Percentiles rank a stretch among this genome's conserved stretches.
These are phyloP conservation scores for Caenorhabditis imperialis DNA, from an alignment of 2,888 invertebrate species.

Conservation along the genomic window DNA sequence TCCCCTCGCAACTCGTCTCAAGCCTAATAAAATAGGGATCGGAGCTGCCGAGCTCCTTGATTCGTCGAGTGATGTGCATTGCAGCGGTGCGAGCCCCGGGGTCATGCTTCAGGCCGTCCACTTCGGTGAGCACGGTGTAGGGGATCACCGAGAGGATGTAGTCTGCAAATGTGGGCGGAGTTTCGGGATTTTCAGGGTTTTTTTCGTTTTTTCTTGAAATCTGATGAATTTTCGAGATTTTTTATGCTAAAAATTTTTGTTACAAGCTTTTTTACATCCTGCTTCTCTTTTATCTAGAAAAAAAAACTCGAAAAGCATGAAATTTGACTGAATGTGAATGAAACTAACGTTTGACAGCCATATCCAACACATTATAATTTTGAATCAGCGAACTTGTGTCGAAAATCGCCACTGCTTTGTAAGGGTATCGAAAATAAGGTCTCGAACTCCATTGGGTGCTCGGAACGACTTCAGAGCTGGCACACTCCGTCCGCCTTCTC, in stretches of 20 bases:
- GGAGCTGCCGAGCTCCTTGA: not conserved
- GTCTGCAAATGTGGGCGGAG: too few species aligned
- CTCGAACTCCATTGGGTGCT: constrained; percentile 1
- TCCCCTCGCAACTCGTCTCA: constrained; percentile 17
- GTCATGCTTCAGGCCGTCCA: constrained; percentile 28
- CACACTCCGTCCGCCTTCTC: too few species aligned
- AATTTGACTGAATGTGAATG: too few species aligned
- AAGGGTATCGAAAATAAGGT: constrained; percentile 1
- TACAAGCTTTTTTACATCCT: too few species aligned
- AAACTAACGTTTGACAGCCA: constrained; percentile 14
- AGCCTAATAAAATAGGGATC: constrained; percentile 5
- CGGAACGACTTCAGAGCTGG: not conserved
- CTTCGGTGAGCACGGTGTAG: constrained; percentile 15
- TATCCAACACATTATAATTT: not conserved
- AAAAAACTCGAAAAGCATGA: too few species aligned
- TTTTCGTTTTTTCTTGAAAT: too few species aligned
- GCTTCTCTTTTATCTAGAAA: too few species aligned
- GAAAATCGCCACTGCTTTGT: constrained; percentile 20
- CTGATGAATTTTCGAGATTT: too few species aligned
- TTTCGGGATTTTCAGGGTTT: too few species aligned
- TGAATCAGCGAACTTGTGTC: constrained; percentile 24
- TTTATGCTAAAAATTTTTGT: too few species aligned
- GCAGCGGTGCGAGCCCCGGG: not conserved
- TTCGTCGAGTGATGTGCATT: not conserved
- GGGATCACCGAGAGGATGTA: constrained; percentile 30